Evolutionary conservation across 2,888 invertebrate species (phyloP).

Genomic region (Rhogogaster chlorosoma): DNA sequence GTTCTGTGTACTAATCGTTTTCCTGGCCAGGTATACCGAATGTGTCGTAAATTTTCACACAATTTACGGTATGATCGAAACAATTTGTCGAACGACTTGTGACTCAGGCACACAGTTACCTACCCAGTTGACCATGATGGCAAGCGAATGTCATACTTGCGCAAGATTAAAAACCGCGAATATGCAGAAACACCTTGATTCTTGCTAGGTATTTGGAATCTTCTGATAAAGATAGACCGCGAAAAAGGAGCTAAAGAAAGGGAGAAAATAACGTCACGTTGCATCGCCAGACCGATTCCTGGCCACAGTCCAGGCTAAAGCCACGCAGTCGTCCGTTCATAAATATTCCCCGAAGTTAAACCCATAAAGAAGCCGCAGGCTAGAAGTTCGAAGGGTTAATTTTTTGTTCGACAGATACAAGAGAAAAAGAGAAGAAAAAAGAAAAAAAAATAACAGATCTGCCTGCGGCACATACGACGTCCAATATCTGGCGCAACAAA

Average conservation of each 20-base stretch:
- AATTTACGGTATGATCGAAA: not conserved
- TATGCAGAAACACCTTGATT: not conserved
- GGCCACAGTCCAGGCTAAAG: slow-evolving; percentile 55
- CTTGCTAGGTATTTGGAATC: not conserved
- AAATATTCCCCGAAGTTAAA: slow-evolving; percentile 74
- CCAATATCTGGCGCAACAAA: not conserved
- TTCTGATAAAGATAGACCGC: not conserved
- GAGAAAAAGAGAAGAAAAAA: not conserved
- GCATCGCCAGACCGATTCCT: slow-evolving; percentile 42
- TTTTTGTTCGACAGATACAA: slow-evolving; percentile 57
- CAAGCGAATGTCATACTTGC: not conserved
- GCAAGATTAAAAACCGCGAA: not conserved
- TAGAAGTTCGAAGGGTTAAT: slow-evolving; percentile 74
- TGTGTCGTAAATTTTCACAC: not conserved
- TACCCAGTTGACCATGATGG: not conserved
- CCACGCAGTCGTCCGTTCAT: slow-evolving; percentile 69
- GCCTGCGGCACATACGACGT: not conserved
- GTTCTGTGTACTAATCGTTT: not conserved
- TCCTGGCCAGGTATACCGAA: not conserved
- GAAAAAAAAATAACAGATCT: not conserved
- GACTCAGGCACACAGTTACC: too few relatives aligned
- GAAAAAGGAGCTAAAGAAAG: not conserved
- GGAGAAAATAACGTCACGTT: not conserved
- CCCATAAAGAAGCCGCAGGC: slow-evolving; percentile 74
- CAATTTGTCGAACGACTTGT: not conserved